Conservation (phyloP, 1,140 invertebrate genomes). For the Zaprionus inermis region DNA sequence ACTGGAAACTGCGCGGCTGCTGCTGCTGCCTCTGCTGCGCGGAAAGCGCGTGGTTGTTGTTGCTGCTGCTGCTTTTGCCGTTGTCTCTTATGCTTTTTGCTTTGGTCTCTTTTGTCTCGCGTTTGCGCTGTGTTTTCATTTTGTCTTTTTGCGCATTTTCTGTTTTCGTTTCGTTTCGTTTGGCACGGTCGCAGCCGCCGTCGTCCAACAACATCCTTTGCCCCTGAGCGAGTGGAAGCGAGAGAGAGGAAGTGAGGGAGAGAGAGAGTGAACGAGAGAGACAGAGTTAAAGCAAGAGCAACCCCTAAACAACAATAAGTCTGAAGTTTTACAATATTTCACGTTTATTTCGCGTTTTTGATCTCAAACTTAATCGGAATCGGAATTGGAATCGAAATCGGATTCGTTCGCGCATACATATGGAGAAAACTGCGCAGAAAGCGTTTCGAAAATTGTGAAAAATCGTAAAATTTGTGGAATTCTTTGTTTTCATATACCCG, state of each 20-base stretch:
- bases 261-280: slow-evolving; percentile 5
- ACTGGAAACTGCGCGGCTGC: slow-evolving; percentile 37
- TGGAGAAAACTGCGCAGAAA: slow-evolving; percentile 13
- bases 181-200: slow-evolving; percentile 17
- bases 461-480: slow-evolving; percentile 40
- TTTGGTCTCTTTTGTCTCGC: slow-evolving; percentile 73
- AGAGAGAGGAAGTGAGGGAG: background rate
- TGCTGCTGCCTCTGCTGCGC: slow-evolving; percentile 22
- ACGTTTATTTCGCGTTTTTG: background rate
- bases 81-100: slow-evolving; percentile 57
- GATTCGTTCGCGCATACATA: background rate
- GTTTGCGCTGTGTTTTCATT: slow-evolving; percentile 73
- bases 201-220: slow-evolving; percentile 53
- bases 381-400: background rate
- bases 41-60: slow-evolving; percentile 48
- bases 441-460: slow-evolving; percentile 42
- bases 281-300: slow-evolving; percentile 26
- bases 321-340: slow-evolving; percentile 56
- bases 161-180: slow-evolving; percentile 70
- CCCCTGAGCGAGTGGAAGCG: slow-evolving; percentile 7
- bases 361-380: background rate
- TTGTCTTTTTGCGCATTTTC: slow-evolving; percentile 75
- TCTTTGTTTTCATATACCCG: slow-evolving; percentile 7
- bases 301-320: slow-evolving; percentile 70
- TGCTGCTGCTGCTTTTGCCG: slow-evolving; percentile 21